Percentiles rank a stretch among this genome's conserved stretches.
Conservation (phyloP, 2,888 invertebrate genomes). For the Sarcophaga variegata region DNA sequence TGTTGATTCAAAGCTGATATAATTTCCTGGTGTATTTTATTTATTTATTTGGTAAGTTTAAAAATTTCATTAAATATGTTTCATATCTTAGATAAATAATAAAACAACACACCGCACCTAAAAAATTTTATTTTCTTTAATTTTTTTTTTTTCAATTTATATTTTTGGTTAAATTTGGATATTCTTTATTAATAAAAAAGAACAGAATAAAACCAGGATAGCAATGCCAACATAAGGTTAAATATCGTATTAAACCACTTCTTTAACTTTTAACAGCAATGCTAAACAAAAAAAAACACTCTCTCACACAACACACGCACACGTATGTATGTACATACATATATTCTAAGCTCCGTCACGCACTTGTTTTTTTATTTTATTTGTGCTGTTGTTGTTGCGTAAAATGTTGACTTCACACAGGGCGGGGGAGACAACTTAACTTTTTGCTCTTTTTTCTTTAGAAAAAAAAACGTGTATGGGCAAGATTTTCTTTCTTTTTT, state of each 20-base stretch:
- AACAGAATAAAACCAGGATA: not conserved
- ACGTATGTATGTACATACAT: not conserved
- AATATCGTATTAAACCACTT: slow-evolving; percentile 13
- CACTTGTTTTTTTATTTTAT: slow-evolving; percentile 21
- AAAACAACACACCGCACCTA: slow-evolving; percentile 46
- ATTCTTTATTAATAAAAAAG: not conserved
- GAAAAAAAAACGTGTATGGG: not conserved
- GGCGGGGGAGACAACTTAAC: not conserved
- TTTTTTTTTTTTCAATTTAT: not conserved
- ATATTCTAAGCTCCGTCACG: slow-evolving; percentile 4
- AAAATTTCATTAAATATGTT: not conserved
- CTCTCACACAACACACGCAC: not conserved
- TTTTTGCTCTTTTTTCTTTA: slow-evolving; percentile 17
- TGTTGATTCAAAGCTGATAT: slow-evolving; percentile 5
- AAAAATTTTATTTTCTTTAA: not conserved
- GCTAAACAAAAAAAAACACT: not conserved
- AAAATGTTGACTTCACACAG: not conserved
- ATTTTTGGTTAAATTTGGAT: not conserved
- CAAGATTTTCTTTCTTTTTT: not conserved
- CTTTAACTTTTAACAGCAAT: slow-evolving; percentile 2
- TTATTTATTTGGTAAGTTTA: not conserved
- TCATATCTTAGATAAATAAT: slow-evolving; percentile 1
- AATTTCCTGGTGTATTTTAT: not conserved
- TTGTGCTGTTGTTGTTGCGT: not conserved
- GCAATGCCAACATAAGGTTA: slow-evolving; percentile 4